Percentiles rank a stretch among this genome's conserved stretches.
phyloP scores from a whole-genome alignment of 2,113 vertebrate genomes.

The Fregata magnificens region DNA sequence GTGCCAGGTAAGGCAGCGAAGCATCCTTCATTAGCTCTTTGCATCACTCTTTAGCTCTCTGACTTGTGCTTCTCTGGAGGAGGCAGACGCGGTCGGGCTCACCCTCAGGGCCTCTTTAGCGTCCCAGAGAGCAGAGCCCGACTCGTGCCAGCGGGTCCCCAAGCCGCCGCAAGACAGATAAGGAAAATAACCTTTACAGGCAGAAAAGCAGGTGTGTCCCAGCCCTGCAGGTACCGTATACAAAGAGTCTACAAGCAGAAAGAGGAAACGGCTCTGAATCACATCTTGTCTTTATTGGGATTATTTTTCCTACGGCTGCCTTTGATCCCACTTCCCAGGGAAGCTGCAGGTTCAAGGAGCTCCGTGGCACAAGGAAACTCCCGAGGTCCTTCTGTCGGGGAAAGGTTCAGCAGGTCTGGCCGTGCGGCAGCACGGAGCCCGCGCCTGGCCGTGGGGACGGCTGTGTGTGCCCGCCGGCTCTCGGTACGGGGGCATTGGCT shows the following conservation, averaged over 20 bases:
- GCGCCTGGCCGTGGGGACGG: accelerated
- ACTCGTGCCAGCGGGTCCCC: neutral
- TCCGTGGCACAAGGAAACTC: neutral
- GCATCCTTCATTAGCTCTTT: accelerated
- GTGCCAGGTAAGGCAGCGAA: neutral
- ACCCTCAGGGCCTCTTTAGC: neutral
- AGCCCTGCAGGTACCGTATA: neutral
- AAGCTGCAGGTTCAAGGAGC: neutral
- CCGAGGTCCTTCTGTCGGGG: neutral
- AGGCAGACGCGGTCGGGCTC: neutral
- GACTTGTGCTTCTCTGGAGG: neutral
- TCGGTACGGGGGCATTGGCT: neutral
- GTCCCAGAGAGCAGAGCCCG: neutral
- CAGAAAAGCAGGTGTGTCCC: neutral
- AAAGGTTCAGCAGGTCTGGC: neutral
- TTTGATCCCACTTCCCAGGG: neutral
- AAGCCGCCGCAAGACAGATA: neutral
- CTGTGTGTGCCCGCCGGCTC: neutral
- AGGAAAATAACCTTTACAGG: neutral
- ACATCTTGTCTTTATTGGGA: neutral
- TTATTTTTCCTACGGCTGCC: neutral
- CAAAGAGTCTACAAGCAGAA: neutral
- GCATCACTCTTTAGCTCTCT: neutral
- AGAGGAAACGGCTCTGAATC: neutral
- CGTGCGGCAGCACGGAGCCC: accelerated